Base-by-base conservation (phyloP, 2,888 invertebrate species). In the Harpalus rubripes region DNA sequence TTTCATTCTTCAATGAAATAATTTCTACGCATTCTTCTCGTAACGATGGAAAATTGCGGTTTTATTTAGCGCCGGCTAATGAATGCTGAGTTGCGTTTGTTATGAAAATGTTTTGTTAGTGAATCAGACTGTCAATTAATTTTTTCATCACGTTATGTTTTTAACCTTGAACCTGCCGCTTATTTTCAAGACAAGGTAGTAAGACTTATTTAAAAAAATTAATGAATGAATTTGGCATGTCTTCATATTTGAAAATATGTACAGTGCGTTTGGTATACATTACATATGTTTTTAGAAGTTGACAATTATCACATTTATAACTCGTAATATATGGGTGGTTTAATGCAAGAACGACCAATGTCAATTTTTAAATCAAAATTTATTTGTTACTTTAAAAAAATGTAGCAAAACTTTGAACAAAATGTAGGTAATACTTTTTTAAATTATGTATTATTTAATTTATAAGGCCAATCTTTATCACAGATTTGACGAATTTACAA, bases 101-200 rank as follows among this genome's bases (percentile, higher is more conserved):
- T 63, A 26, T 41, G 41, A 44, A 44, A 74, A 74, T 74, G 26
- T 16, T 74, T 74, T 44, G 18, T 74, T 74, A 8, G 72, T 74
- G 72, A 74, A 16, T 74, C 72, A 74, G 18, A 18, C 16, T 74
- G 41, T 44, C 72, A 74, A 44, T 74, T 74, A 74, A 44, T 74
- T 74, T 44, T 41, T n/a, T 18, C 18, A 7, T 41, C 15, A 68
- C 41, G 72, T 74, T 74, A 22, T n/a, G 68, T 39, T 6, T 68
- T 15, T 3, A 44, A 15, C 72, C 72, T 74, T 74, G 72, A 74
- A 74, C 72, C 72, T 74, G 10, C 18, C n/a, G 26, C n/a, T 10
- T 22, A 74, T 44, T 74, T 74, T 52, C 72, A 44, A 22, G 22
- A 3, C 18, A 44, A 74, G 18, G 72, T 74, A 10, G 18, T 16